Base-by-base conservation (phyloP, 2,113 vertebrate genomes). In the Eidolon helvum region DNA sequence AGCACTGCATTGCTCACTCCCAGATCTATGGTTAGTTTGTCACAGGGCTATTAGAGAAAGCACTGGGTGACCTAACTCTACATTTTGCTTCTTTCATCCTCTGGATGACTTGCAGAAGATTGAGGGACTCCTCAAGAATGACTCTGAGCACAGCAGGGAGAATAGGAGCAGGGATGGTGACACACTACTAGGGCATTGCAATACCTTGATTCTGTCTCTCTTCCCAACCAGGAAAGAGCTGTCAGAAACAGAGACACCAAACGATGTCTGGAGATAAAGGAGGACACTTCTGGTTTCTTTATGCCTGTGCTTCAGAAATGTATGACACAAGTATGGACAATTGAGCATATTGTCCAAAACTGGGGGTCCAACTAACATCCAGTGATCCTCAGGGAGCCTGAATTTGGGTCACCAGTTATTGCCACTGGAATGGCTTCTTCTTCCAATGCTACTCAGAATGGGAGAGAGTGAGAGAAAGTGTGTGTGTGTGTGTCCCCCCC, bases 191-290 rank as follows among this genome's bases (percentile, higher is more conserved):
- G 7, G 8, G 48, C 2, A 21, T 43, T 22, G 66, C 24, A 15
- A 6, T n/a, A 35, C 40, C 40, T 80, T 82, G 1, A 40, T 18
- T 5, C 61, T n/a, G 28, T 95, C 84, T 83, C 33, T 92, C 78
- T 57, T 35, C 15, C 59, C 50, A 48, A 79, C 16, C 71, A 98
- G 98, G 96, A 90, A 78, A 69, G 84, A 66, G 74, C 98, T 0
- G 0, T 97, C 63, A 74, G 85, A 21, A 98, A 98, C 78, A 97
- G 82, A 40, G 82, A 21, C 22, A 98, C 98, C 16, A 89, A 74
- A 21, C 66, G 91, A 35, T 98, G 97, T 71, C 95, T 98, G 0
- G 93, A 98, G 96, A 88, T 98, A 2, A 48, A 30, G 28, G 78
- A 33, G 77, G n/a, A 72, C 0, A 0, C 22, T 2, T 84, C 18